A percentile compares a stretch with the other conserved stretches of the same genome.
Evolutionary conservation across 2,797 vertebrate species (phyloP).

Genomic region (Paguma larvata): DNA sequence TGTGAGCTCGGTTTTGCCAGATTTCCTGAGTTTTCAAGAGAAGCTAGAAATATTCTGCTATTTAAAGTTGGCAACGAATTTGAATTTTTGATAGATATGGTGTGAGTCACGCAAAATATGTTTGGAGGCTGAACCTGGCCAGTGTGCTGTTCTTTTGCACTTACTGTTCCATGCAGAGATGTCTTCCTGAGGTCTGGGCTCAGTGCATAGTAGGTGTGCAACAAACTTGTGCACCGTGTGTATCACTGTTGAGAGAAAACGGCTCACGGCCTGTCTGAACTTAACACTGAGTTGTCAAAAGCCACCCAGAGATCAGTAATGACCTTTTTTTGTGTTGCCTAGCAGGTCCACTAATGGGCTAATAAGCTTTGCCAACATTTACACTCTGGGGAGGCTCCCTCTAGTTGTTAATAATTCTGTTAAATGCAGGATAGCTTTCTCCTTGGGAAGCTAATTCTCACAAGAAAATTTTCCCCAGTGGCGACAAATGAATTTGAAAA

Average conservation of each 20-base stretch:
- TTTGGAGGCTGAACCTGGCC: background rate
- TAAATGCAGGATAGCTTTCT: constrained; percentile 13
- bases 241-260: background rate
- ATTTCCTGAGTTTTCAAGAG: constrained; percentile 75
- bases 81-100: constrained; percentile 62
- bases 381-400: background rate
- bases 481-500: constrained; percentile 42
- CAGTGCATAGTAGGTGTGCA: background rate
- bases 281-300: constrained; percentile 7
- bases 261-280: background rate
- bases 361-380: background rate
- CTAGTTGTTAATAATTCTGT: background rate
- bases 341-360: background rate
- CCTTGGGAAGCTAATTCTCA: constrained; percentile 15
- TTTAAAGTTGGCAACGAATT: constrained; percentile 67
- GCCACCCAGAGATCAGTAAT: background rate
- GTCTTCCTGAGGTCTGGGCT: background rate
- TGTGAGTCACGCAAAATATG: constrained; percentile 44
- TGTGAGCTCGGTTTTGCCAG: constrained; percentile 47
- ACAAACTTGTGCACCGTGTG: background rate
- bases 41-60: constrained; percentile 55
- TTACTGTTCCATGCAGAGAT: background rate
- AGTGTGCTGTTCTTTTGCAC: background rate
- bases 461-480: background rate
- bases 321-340: background rate